Evolutionary conservation across 2,888 invertebrate genomes (phyloP).

Genomic region (Branchellion lobata): DNA sequence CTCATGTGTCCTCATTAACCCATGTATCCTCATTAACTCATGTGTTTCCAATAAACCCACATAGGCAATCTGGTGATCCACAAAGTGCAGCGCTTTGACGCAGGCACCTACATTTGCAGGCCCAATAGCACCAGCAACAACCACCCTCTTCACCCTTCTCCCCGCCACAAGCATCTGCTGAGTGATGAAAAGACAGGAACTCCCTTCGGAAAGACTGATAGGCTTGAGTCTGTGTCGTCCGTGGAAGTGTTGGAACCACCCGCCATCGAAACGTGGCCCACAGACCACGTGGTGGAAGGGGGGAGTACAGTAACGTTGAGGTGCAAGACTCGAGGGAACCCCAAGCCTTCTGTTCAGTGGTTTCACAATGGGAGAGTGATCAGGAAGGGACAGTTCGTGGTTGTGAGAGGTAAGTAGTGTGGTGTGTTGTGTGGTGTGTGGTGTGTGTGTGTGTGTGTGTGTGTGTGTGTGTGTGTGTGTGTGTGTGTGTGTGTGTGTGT

Average conservation of each 20-base stretch:
- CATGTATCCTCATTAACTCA: too few relatives aligned
- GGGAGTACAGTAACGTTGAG: constrained; percentile 65
- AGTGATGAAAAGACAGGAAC: neutral
- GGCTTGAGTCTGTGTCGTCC: neutral
- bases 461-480: neutral
- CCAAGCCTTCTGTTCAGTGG: constrained; percentile 77
- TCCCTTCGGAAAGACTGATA: too few relatives aligned
- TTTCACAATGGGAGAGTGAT: constrained; percentile 72
- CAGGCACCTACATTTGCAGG: constrained; percentile 59
- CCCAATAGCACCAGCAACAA: constrained; percentile 54
- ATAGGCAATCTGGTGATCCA: constrained; percentile 56
- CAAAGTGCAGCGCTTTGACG: constrained; percentile 55
- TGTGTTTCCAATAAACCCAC: too few relatives aligned
- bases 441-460: neutral
- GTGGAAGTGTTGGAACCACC: constrained; percentile 60
- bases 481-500: neutral
- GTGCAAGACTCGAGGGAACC: constrained; percentile 71
- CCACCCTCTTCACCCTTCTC: neutral
- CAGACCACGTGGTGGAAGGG: constrained; percentile 65
- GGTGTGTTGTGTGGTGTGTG: neutral
- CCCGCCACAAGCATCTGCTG: neutral
- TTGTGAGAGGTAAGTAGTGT: constrained; percentile 37
- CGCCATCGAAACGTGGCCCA: constrained; percentile 60
- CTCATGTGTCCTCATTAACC: too few relatives aligned
- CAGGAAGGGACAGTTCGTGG: constrained; percentile 33